Base-by-base conservation (phyloP, 2,888 invertebrate genomes). In the Xestia c-nigrum region DNA sequence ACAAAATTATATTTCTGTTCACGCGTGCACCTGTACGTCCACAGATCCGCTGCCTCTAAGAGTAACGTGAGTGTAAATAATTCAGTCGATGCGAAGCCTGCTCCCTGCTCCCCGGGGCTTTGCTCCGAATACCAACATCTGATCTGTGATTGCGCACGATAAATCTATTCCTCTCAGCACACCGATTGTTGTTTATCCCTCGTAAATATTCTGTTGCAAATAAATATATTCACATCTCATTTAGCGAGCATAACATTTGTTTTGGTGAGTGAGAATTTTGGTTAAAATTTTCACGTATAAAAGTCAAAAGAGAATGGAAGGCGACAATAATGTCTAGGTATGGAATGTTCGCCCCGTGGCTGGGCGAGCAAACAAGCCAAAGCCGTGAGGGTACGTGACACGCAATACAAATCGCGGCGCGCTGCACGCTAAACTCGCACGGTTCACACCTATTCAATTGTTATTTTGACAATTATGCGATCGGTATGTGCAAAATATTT, bases 61-160 rank as follows among this genome's bases (percentile, higher is more conserved):
- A 91, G 92, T 91, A 92, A 92, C 92, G 90, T 89, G 90, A 90
- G 92, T 93, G 94, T 96, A 95, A 96, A 96, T 96, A 95, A 96
- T 96, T 96, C 95, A 96, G 93, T 91, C 90, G 92, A 91, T 93
- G 91, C 93, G 92, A 91, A 90, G 92, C 92, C 89, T 91, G 92
- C 94, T 94, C 94, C 91, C 94, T 91, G 92, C 94, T 94, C 94
- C 91, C 94, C 75, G 84, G 93, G 91, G 94, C 92, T 94, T 93
- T 92, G 92, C 91, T 92, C 91, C 92, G 95, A 96, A 96, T 95
- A 95, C 94, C 93, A 94, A 95, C 95, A 94, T 93, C 93, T 95
- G 94, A 95, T 95, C 94, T 93, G 94, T 94, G 96, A 96, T 95
- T 95, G 94, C 93, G 91, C 91, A 90, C 91, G 91, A 94, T 95